Base-by-base conservation (phyloP, 2,797 vertebrate species). In the Apogon talboti region DNA sequence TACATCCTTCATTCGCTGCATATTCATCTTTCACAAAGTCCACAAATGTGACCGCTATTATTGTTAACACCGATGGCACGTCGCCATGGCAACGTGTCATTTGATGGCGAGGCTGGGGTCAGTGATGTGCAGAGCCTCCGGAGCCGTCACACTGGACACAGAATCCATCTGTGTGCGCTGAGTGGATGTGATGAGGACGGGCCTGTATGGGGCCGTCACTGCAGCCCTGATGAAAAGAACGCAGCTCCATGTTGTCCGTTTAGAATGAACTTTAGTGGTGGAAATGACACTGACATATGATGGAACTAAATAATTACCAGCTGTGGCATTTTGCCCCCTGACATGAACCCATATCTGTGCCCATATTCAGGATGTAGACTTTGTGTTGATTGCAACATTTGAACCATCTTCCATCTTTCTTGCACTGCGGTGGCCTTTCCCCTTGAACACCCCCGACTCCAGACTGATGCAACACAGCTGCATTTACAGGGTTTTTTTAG, bases 21-120 rank as follows among this genome's bases (percentile, higher is more conserved):
- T 44, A 52, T 6, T 44, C 11, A 10, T 53, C 48, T 52, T 53
- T 62, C 5, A 47, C 58, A 58, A 58, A 66, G 24, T 46, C 18
- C 28, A 1, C 3, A 45, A 53, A 47, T 49, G 47, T 14, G 6
- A 15, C 30, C 24, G 42, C 56, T 48, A 49, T 67, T 43, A 62
- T 69, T 66, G 24, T 6, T 6, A 28, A 59, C 42, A 55, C 33
- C 13, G 21, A 55, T 76, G 13, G 48, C 43, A 55, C 55, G 51
- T 68, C 46, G 40, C 79, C 66, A 66, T 77, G 60, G 49, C 45
- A 76, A 63, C 65, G 21, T 10, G 33, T 60, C 50, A 30, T 41
- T 30, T 24, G 24, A 18, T 5, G 33, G 40, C 19, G 43, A 66
- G 46, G 10, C 14, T 16, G 12, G 49, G 49, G 55, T 66, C 58